Base-by-base conservation (phyloP, 1,140 invertebrate genomes). In the Portunus trituberculatus region DNA sequence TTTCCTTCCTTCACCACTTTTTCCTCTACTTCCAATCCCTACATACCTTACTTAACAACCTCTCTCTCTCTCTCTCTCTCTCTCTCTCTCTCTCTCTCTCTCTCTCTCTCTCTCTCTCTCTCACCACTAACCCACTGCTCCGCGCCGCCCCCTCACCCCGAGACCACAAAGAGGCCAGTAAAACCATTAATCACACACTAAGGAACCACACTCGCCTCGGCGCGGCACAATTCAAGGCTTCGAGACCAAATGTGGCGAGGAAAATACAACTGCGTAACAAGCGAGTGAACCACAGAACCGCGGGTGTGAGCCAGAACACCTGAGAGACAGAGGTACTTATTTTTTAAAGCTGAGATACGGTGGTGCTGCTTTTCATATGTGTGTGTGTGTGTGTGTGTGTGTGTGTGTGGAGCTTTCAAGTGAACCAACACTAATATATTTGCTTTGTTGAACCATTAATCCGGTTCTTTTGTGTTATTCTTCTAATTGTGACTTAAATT, bases 151-250 rank as follows among this genome's bases (percentile, higher is more conserved):
- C 52, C 8, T 20, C 52, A 14, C 52, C 52, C 52, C 52, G 6
- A 8, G 6, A 45, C 46, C 87, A 46, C 87, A 76, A 76, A 76
- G 67, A 76, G 67, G 67, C 67, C 67, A 76, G 67, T 76, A 76
- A 76, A 76, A 76, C 67, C 67, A 76, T 76, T 76, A 76, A 76
- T 76, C 67, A 76, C 67, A 76, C 67, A n/a, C 67, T 76, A 76
- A 76, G n/a, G 67, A 76, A 76, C 67, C 67, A n/a, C 67, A 76
- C 67, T 76, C 67, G 67, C 12, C 12, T 20, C 67, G 20, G 20
- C 12, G 67, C 20, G 67, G 20, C 67, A 76, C 67, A 76, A 76
- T 76, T 76, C 20, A 76, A n/a, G 67, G 67, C 67, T n/a, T 76
- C 67, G 67, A n/a, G 20, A 76, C 67, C 67, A 12, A n/a, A 45